Evolutionary conservation across 2,888 invertebrate species (phyloP), one percentile per base, ranked within the genome.

Genomic region (Aromia moschata): DNA sequence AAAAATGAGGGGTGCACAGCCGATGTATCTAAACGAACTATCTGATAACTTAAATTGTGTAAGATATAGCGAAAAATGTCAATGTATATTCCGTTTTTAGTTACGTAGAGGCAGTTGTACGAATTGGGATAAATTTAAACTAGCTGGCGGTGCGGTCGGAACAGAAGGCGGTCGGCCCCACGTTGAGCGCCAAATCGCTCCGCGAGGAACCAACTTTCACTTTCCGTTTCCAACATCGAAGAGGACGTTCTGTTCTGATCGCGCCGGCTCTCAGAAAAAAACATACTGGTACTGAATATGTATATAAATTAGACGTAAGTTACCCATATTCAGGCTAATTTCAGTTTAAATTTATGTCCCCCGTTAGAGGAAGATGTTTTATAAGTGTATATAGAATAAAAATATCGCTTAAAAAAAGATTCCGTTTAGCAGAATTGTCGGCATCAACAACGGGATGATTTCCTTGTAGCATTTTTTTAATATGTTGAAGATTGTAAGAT

Each of bases 361-460:
- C 45, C 47, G 16, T 30, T 62, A 58, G 58, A 43, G 30, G 44
- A 55, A 25, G 25, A 57, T 60, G 59, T 63, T 62, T 33, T 54
- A 64, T 66, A 64, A 56, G 53, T 66, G 64, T 66, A 66, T 56
- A 66, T 66, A 66, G 60, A 49, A 62, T 66, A 59, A 47, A 49
- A 38, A 33, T 55, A 58, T 62, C 55, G 58, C 64, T 66, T 62
- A 51, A 43, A 33, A 45, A 46, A 40, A 41, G 20, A 40, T 17
- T 30, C 12, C 11, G 20, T 16, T 45, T 30, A 61, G 51, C 55
- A 52, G 46, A 59, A 57, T 18, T 46, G 16, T 60, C 56, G 60
- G 60, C 49, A 5, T 25, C 25, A 38, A 56, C 43, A 54, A 58
- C 47, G 56, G 33, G 36, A 56, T 45, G 31, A 17, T 47, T 53